Percentiles rank a stretch among this genome's conserved stretches.
phyloP scores from a whole-genome alignment of 2,888 invertebrate genomes.

The Allolobophora icterica region DNA sequence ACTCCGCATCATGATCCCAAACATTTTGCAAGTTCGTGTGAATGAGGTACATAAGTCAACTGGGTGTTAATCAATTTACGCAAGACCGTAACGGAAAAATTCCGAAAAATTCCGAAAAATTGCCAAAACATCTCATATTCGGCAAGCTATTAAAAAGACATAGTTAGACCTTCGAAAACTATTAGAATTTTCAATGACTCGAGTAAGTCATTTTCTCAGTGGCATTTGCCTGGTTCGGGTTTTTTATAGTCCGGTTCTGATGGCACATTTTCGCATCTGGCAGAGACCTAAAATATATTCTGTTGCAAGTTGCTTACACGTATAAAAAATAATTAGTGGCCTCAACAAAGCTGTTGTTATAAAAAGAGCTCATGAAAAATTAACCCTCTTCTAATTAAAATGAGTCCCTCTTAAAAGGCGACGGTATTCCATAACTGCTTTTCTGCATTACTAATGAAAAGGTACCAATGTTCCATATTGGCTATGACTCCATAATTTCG shows the following conservation, averaged over 20 bases:
- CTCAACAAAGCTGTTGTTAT: background rate
- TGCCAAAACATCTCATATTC: background rate
- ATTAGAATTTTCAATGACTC: background rate
- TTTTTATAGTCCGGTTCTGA: background rate
- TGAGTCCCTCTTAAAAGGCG: background rate
- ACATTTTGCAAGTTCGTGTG: background rate
- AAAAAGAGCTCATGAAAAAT: background rate
- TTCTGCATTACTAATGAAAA: too few relatives aligned
- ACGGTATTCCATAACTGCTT: too few relatives aligned
- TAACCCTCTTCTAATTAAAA: background rate
- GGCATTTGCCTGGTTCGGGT: background rate
- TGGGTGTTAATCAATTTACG: background rate
- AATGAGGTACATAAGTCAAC: background rate
- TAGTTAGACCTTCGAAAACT: too few relatives aligned
- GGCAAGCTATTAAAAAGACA: too few relatives aligned
- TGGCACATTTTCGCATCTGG: background rate
- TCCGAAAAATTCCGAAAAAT: background rate
- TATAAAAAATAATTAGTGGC: background rate
- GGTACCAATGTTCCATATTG: too few relatives aligned
- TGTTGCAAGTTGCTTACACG: background rate
- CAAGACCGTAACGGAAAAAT: background rate
- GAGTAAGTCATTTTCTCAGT: background rate
- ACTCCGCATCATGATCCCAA: background rate
- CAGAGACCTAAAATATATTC: background rate
- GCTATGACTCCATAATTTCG: too few relatives aligned